Percentiles rank a stretch among this genome's conserved stretches.
Evolutionary conservation across 2,888 invertebrate genomes (phyloP).

Genomic region (Fissipunctia ypsillon): DNA sequence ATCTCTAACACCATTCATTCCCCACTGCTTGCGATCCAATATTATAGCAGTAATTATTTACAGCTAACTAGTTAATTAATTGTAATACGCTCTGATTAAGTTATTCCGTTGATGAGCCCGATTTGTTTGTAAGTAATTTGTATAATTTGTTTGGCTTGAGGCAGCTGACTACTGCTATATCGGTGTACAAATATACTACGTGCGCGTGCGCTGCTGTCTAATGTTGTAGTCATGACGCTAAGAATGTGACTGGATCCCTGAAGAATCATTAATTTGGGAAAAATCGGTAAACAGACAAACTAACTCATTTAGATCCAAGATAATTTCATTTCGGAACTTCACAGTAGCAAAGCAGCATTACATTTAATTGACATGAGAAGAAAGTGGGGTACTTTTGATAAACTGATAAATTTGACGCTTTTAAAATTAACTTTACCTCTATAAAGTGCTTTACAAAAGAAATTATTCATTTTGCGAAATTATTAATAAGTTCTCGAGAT

Average conservation of each 20-base stretch:
- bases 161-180: conserved; percentile 27
- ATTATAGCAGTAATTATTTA: conserved; percentile 55
- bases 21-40: conserved; percentile 29
- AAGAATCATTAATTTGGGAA: too few relatives aligned
- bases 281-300: neutral
- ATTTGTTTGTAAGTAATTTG: conserved; percentile 58
- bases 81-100: conserved; percentile 56
- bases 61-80: conserved; percentile 61
- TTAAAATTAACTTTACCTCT: too few relatives aligned
- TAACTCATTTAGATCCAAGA: neutral
- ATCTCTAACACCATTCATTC: neutral
- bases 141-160: conserved; percentile 43
- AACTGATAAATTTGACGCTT: too few relatives aligned
- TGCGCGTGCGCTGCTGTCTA: neutral
- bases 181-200: conserved; percentile 2
- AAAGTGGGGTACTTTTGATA: too few relatives aligned
- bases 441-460: too few relatives aligned
- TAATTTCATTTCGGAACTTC: neutral
- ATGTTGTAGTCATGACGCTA: conserved; percentile 14
- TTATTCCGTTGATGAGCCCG: conserved; percentile 61
- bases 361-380: too few relatives aligned
- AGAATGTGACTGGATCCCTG: neutral
- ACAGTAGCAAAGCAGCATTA: too few relatives aligned
- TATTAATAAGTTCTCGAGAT: too few relatives aligned
- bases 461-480: too few relatives aligned